These are phyloP conservation scores for Labroides dimidiatus DNA, from an alignment of 2,797 vertebrate species.

Conservation along the genomic window DNA sequence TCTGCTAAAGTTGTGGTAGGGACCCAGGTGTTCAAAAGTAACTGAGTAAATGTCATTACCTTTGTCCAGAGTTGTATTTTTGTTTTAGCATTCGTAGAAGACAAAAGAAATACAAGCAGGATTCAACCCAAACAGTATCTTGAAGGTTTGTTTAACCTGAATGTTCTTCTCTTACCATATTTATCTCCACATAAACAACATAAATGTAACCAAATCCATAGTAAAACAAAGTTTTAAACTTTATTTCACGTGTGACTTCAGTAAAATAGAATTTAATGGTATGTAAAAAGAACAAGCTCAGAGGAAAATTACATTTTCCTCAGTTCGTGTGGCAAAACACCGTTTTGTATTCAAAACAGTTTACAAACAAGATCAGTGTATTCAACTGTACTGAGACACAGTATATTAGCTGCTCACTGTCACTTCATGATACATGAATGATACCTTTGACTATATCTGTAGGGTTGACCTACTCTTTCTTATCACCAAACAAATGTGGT, in stretches of 20 bases:
- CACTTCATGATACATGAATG: slow-evolving; percentile 72
- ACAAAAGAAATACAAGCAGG: too few relatives aligned
- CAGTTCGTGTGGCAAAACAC: slow-evolving; percentile 44
- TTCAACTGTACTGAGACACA: slow-evolving; percentile 59
- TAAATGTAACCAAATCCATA: slow-evolving; percentile 19
- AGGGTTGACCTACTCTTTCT: slow-evolving; percentile 42
- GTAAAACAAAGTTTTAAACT: slow-evolving; percentile 27
- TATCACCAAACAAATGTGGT: slow-evolving; percentile 31
- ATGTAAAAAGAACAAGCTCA: slow-evolving; percentile 59
- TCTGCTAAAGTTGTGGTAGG: too few relatives aligned
- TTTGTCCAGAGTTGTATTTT: too few relatives aligned
- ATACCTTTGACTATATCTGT: slow-evolving; percentile 44
- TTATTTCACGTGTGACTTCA: slow-evolving; percentile 58
- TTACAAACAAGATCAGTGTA: slow-evolving; percentile 57
- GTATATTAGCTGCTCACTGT: slow-evolving; percentile 69
- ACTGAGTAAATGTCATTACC: too few relatives aligned
- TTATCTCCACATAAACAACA: neutral
- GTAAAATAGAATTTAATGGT: slow-evolving; percentile 41
- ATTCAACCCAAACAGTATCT: too few relatives aligned
- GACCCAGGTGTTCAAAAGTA: too few relatives aligned
- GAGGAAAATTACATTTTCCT: slow-evolving; percentile 31
- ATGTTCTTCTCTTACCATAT: neutral
- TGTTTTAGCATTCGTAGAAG: too few relatives aligned
- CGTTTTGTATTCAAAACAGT: slow-evolving; percentile 31
- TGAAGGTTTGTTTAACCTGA: too few relatives aligned